These are phyloP conservation scores for Macrostomum cliftonense DNA, from an alignment of 2,888 invertebrate species.

Conservation along the genomic window DNA sequence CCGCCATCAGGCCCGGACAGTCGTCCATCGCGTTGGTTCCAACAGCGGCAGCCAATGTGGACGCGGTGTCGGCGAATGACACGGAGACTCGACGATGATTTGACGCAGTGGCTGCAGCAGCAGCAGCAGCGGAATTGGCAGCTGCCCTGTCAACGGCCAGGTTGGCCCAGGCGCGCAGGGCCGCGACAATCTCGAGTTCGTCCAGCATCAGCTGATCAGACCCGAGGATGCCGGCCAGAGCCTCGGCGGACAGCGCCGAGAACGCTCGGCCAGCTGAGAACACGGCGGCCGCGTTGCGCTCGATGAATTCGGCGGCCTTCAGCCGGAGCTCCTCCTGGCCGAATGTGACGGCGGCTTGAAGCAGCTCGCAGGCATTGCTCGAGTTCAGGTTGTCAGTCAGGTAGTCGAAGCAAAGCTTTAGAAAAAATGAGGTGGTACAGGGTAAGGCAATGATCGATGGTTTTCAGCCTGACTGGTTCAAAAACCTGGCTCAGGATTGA, in stretches of 20 bases:
- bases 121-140: too few species aligned
- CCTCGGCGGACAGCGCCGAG: slow-evolving; percentile 25
- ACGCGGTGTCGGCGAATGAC: neutral
- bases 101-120: neutral
- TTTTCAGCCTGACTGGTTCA: too few species aligned
- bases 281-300: slow-evolving; percentile 24
- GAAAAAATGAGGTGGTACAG: too few species aligned
- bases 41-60: neutral
- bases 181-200: slow-evolving; percentile 24
- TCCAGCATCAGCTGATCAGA: slow-evolving; percentile 25
- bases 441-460: too few species aligned
- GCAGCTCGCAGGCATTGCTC: slow-evolving; percentile 27
- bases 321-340: slow-evolving; percentile 24
- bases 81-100: neutral
- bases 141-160: neutral
- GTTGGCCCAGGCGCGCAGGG: slow-evolving; percentile 27
- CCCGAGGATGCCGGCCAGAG: slow-evolving; percentile 20
- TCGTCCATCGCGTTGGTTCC: slow-evolving; percentile 18
- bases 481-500: neutral
- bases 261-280: neutral
- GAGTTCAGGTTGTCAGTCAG: slow-evolving; percentile 22
- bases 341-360: slow-evolving; percentile 29
- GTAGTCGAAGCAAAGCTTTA: slow-evolving; percentile 25
- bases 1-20: slow-evolving; percentile 22
- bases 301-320: slow-evolving; percentile 22